Evolutionary conservation across 2,113 vertebrate species (phyloP), one percentile per base, ranked within the genome.

Genomic region (Nanorana parkeri): DNA sequence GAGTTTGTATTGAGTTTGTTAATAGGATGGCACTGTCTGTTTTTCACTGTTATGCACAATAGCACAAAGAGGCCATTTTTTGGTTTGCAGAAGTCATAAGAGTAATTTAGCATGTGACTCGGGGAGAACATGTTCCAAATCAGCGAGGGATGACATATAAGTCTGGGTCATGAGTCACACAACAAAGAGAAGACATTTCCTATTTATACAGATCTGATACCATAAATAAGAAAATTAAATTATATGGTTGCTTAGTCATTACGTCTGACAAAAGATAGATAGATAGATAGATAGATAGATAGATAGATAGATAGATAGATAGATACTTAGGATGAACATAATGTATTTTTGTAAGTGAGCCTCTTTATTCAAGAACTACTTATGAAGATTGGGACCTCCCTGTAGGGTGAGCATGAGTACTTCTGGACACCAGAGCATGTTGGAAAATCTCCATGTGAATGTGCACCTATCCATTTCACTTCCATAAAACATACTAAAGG

Each of bases 1-100:
- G n/a, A n/a, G 51, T 74, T 66, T 54, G 51, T 81, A 72, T 72
- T 29, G 19, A 15, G 60, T 67, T 58, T 66, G 69, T n/a, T 81
- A 67, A 66, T 32, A 71, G 54, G 47, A 36, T 75, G 69, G 26
- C 23, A 64, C 54, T 21, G 56, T 29, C 68, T 80, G 58, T 63
- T 64, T n/a, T 81, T 65, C 69, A 66, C 36, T 81, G 72, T 56
- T 47, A 68, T 51, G 54, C 24, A 51, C 54, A n/a, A 54, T 54
- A 68, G 47, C 51, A 71, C 68, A 72, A 81, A 67, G 51, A 74
- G 29, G 41, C 56, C 16, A 28, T 47, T 75, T 41, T 26, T 68
- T 55, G 10, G 41, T n/a, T 41, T 41, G 20, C 23, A 19, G 61
- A 41, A 75, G 51, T 74, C 80, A 74, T 67, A 63, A 17, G 71